These are phyloP conservation scores for Microtus pennsylvanicus DNA, from an alignment of 2,113 vertebrate species.

Conservation along the genomic window DNA sequence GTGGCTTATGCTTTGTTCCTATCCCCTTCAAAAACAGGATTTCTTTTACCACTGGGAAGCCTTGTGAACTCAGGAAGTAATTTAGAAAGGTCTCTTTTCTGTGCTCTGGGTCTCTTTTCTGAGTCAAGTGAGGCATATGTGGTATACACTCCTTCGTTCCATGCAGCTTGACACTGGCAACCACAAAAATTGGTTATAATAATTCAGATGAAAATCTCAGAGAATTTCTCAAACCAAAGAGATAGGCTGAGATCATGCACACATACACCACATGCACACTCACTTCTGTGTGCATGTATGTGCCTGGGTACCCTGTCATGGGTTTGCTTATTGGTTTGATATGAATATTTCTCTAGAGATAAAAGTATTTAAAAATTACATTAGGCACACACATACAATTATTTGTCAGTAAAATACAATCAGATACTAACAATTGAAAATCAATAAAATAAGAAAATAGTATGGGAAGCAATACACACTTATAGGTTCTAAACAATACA, in stretches of 20 bases:
- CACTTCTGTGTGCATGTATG: neutral
- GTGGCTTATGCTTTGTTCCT: neutral
- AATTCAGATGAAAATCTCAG: neutral
- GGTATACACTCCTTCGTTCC: too few relatives aligned
- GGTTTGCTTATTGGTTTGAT: neutral
- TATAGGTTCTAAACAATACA: neutral
- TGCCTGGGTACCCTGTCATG: neutral
- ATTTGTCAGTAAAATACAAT: neutral
- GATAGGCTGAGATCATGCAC: neutral
- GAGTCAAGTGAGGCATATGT: neutral
- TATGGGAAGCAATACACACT: accelerated
- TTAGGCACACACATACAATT: neutral
- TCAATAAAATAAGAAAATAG: neutral
- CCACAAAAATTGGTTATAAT: neutral
- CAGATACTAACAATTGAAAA: neutral
- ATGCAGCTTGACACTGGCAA: neutral
- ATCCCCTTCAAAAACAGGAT: neutral
- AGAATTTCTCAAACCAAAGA: neutral
- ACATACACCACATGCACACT: neutral
- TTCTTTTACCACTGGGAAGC: neutral
- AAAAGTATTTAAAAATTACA: neutral
- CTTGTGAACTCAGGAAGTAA: neutral
- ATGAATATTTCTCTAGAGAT: neutral
- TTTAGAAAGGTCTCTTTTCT: too few relatives aligned
- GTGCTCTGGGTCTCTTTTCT: neutral